These are phyloP conservation scores for human DNA, from an alignment of 2,113 vertebrate species.

Conservation along the genomic window GRCh38 chr9:21666501-21667000, in stretches of 20 bases:
- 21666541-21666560: no score
- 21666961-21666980: background rate
- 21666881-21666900: background rate
- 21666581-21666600: no score
- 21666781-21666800: background rate
- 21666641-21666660: background rate
- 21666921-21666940: background rate
- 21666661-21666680: background rate
- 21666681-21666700: background rate
- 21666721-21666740: background rate
- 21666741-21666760: background rate
- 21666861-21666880: background rate
- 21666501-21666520: no score
- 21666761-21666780: background rate
- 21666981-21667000: background rate
- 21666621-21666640: background rate
- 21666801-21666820: background rate
- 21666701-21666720: constrained; percentile 5
- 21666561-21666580: no score
- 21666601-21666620: no score
- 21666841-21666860: background rate
- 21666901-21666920: background rate
- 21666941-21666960: background rate
- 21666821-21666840: background rate
- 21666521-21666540: no score